Conservation (phyloP, 1,140 invertebrate species). For the Apis dorsata region DNA sequence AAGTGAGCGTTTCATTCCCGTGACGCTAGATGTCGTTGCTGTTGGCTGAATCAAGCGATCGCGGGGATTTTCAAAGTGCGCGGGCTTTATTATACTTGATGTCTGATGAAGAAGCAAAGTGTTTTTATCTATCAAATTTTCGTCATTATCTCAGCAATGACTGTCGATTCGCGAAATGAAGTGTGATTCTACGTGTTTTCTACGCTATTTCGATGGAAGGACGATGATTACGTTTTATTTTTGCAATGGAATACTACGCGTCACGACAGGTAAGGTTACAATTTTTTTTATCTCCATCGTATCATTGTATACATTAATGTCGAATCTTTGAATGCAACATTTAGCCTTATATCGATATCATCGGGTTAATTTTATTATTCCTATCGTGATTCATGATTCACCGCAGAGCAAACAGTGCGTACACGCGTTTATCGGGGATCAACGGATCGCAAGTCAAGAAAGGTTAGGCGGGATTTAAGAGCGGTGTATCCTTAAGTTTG, state of each 20-base stretch:
- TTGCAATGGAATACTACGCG: no score
- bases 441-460: neutral
- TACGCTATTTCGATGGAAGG: neutral
- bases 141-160: neutral
- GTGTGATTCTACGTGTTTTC: neutral
- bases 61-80: constrained; percentile 28
- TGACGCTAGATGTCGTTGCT: constrained; percentile 53
- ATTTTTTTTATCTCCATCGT: neutral
- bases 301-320: neutral
- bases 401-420: neutral
- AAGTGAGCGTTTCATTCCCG: neutral
- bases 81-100: neutral
- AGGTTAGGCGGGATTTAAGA: constrained; percentile 30
- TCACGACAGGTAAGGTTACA: neutral
- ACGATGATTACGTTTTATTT: neutral
- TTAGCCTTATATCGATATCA: neutral
- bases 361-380: neutral
- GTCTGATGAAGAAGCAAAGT: neutral
- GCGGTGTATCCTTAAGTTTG: constrained; percentile 34
- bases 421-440: constrained; percentile 21
- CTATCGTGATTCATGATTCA: constrained; percentile 40
- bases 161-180: neutral
- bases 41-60: neutral
- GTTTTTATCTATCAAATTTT: neutral
- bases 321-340: neutral